Evolutionary conservation across 2,113 vertebrate genomes (phyloP).

Genomic region (Lipotes vexillifer): DNA sequence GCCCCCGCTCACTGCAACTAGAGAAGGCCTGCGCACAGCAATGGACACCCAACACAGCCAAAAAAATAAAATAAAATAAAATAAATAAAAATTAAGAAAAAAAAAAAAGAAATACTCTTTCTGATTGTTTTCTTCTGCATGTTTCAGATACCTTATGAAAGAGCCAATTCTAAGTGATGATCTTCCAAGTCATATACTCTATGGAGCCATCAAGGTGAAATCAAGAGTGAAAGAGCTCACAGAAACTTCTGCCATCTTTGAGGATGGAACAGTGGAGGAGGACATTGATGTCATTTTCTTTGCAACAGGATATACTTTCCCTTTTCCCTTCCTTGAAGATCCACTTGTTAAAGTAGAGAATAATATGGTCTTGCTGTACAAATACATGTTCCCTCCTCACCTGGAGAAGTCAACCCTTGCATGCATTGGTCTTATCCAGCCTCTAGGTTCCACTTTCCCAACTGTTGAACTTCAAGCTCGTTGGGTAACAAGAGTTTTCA

Average conservation of each 20-base stretch:
- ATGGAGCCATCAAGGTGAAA: constrained; percentile 83
- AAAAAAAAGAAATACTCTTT: not conserved
- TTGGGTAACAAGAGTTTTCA: constrained; percentile 86
- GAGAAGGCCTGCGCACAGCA: too few relatives aligned
- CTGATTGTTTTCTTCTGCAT: constrained; percentile 31
- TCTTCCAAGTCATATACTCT: constrained; percentile 85
- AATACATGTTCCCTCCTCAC: constrained; percentile 82
- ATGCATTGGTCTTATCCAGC: constrained; percentile 82
- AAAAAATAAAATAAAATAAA: too few relatives aligned
- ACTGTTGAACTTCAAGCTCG: constrained; percentile 87
- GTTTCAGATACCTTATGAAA: constrained; percentile 69
- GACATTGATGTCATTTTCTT: constrained; percentile 86
- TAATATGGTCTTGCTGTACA: constrained; percentile 82
- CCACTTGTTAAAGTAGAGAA: constrained; percentile 74
- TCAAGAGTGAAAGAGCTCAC: constrained; percentile 80
- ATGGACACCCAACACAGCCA: too few relatives aligned
- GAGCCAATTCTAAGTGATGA: constrained; percentile 84
- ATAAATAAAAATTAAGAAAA: too few relatives aligned
- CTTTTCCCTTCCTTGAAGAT: constrained; percentile 84
- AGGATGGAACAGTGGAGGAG: constrained; percentile 82
- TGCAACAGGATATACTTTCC: constrained; percentile 85
- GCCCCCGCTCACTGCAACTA: too few relatives aligned
- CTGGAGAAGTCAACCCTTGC: constrained; percentile 84
- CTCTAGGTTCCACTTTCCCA: constrained; percentile 83
- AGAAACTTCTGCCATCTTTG: constrained; percentile 83